These are phyloP conservation scores for Charina bottae DNA, from an alignment of 2,113 vertebrate genomes.

Conservation along the genomic window DNA sequence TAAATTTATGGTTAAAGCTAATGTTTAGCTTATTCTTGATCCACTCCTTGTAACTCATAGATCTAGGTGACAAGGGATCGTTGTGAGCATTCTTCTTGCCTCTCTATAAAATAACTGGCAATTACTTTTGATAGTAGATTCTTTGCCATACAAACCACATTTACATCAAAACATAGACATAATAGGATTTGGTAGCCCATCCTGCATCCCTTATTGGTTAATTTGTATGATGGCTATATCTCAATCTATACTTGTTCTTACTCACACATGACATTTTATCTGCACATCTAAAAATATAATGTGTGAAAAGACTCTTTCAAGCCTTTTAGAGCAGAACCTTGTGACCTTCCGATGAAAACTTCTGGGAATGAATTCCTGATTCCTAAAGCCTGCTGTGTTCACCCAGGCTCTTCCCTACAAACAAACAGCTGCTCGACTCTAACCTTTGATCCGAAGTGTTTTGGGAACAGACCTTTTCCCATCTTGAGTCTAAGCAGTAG, in stretches of 20 bases:
- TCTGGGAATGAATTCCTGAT: neutral
- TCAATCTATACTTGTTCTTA: neutral
- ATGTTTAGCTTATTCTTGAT: neutral
- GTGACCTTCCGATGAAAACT: neutral
- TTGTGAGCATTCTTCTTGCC: neutral
- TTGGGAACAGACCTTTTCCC: constrained; percentile 35
- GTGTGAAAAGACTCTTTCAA: neutral
- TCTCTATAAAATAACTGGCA: neutral
- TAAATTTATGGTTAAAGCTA: neutral
- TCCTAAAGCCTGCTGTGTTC: neutral
- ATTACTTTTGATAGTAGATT: neutral
- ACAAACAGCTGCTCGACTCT: constrained; percentile 3
- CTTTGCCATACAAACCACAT: neutral
- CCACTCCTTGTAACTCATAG: neutral
- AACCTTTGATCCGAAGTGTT: constrained; percentile 15
- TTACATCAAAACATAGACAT: neutral
- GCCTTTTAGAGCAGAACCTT: neutral
- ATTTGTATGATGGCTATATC: neutral
- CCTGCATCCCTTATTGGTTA: neutral
- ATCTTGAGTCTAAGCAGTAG: constrained; percentile 9
- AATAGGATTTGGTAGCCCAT: too few species aligned
- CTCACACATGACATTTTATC: neutral
- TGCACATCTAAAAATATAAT: neutral
- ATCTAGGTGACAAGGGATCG: neutral
- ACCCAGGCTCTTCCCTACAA: constrained; percentile 14